A percentile compares a stretch with the other conserved stretches of the same genome.
Evolutionary conservation across 2,888 invertebrate genomes (phyloP).

Genomic region (Coenonympha arcania): DNA sequence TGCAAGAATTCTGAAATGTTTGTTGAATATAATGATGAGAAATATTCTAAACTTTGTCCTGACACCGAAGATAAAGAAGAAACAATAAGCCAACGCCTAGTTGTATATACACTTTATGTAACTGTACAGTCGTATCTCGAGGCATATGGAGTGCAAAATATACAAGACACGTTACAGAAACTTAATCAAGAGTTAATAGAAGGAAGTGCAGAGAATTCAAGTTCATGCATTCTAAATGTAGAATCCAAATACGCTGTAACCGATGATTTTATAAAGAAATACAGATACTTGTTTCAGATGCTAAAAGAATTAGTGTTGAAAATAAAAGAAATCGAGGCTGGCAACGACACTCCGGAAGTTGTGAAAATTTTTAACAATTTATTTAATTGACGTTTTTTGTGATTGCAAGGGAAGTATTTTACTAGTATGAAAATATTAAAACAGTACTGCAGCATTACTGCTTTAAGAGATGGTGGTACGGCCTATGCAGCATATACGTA

Average conservation of each 20-base stretch:
- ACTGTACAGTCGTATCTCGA: slow-evolving; percentile 56
- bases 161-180: slow-evolving; percentile 46
- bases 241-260: slow-evolving; percentile 41
- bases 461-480: too few relatives aligned
- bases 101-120: slow-evolving; percentile 46
- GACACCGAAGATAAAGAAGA: slow-evolving; percentile 10
- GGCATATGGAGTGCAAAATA: slow-evolving; percentile 45
- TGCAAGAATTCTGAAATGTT: slow-evolving; percentile 21
- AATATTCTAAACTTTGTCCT: slow-evolving; percentile 38
- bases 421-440: too few relatives aligned
- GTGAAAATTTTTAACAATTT: not conserved
- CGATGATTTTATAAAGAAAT: slow-evolving; percentile 50
- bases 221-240: not conserved
- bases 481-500: too few relatives aligned
- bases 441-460: too few relatives aligned
- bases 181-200: slow-evolving; percentile 39
- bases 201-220: slow-evolving; percentile 12
- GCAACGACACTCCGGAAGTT: not conserved
- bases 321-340: not conserved
- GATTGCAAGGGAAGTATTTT: too few relatives aligned
- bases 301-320: not conserved
- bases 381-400: not conserved
- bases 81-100: slow-evolving; percentile 34
- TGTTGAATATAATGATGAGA: slow-evolving; percentile 10
- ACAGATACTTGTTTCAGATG: slow-evolving; percentile 38